These are phyloP conservation scores for Caenorhabditis tropicalis DNA, from an alignment of 1,140 invertebrate genomes.

Conservation along the genomic window DNA sequence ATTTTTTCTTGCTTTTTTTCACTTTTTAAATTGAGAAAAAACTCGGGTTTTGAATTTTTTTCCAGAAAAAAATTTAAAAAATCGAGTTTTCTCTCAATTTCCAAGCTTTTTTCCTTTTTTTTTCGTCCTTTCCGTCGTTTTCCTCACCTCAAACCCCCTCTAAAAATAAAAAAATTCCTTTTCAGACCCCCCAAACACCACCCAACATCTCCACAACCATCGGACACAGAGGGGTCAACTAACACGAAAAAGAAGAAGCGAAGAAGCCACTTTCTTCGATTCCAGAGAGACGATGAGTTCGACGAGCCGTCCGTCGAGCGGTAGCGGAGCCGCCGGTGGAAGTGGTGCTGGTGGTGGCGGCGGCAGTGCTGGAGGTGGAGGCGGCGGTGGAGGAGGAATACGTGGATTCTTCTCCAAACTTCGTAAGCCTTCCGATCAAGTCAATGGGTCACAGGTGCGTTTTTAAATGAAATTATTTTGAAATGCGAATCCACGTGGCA, in stretches of 20 bases:
- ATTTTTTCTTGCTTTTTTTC: not conserved
- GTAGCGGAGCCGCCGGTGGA: slow-evolving; percentile 28
- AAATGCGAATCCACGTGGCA: too few species aligned
- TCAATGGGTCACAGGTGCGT: slow-evolving; percentile 31
- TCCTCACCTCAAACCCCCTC: too few species aligned
- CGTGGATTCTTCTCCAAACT: slow-evolving; percentile 60
- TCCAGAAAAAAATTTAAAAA: too few species aligned
- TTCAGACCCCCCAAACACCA: not conserved
- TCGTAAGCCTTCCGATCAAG: slow-evolving; percentile 55
- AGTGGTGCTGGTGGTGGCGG: slow-evolving; percentile 15
- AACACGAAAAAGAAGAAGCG: not conserved
- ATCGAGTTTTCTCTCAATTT: slow-evolving; percentile 18
- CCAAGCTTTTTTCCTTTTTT: not conserved
- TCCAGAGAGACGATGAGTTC: too few species aligned
- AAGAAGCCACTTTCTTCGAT: too few species aligned
- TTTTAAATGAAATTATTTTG: not conserved
- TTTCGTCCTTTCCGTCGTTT: too few species aligned
- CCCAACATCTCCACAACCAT: not conserved
- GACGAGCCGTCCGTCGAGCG: slow-evolving; percentile 47
- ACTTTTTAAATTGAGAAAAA: too few species aligned
- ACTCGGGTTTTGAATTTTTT: not conserved
- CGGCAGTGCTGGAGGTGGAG: not conserved
- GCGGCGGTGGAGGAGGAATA: slow-evolving; percentile 51
- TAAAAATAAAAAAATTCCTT: not conserved
- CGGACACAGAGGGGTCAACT: not conserved